These are phyloP conservation scores for Macquaria ambigua DNA, from an alignment of 2,113 vertebrate species.

Conservation along the genomic window DNA sequence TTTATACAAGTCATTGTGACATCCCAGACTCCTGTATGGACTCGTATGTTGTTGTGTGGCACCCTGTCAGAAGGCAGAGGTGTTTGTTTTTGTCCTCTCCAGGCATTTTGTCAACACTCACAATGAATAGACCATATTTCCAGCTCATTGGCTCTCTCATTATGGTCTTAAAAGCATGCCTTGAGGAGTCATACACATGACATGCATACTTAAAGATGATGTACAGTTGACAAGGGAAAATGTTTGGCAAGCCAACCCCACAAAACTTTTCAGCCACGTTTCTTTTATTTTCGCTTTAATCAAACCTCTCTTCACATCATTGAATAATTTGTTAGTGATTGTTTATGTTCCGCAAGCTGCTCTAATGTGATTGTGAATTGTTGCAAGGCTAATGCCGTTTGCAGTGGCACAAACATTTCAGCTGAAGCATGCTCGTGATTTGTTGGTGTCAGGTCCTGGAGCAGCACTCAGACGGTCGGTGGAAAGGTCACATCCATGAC, in stretches of 20 bases:
- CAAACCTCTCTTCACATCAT: background rate
- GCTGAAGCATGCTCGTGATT: conserved; percentile 15
- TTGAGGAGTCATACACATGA: background rate
- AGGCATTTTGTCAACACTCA: conserved; percentile 44
- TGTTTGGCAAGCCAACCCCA: background rate
- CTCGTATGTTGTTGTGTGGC: conserved; percentile 39
- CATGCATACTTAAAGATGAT: conserved; percentile 10
- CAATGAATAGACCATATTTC: conserved; percentile 41
- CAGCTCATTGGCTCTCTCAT: conserved; percentile 54
- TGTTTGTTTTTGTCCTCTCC: conserved; percentile 52
- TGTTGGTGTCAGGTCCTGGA: conserved; percentile 89
- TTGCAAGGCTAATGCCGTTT: background rate
- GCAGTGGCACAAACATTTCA: background rate
- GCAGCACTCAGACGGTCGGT: conserved; percentile 93
- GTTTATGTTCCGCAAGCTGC: background rate
- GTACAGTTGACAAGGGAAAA: conserved; percentile 5
- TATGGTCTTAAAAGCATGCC: conserved; percentile 38
- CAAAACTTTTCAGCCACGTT: background rate
- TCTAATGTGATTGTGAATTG: background rate
- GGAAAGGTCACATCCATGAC: conserved; percentile 97
- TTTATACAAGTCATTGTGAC: conserved; percentile 1
- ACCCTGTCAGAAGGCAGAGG: conserved; percentile 16
- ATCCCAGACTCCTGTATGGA: conserved; percentile 48
- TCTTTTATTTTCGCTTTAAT: background rate
- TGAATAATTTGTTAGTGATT: background rate